Conservation (phyloP, 1,140 invertebrate genomes). For the Brachionus calyciflorus region DNA sequence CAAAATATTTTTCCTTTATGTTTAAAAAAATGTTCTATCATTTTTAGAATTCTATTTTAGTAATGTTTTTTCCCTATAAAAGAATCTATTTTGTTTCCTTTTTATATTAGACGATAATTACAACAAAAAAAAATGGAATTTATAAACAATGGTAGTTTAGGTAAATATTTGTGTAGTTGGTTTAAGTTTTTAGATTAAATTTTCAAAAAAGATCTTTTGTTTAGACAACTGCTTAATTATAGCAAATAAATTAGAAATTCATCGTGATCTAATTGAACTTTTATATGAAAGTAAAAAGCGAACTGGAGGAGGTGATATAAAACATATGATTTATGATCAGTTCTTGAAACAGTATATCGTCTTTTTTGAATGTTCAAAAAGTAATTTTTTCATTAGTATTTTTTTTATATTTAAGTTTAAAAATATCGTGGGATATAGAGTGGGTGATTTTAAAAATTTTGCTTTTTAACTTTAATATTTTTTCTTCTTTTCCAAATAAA, state of each 20-base stretch:
- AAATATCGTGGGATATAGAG: too few relatives aligned
- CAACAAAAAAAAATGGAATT: neutral
- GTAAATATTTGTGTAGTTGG: too few relatives aligned
- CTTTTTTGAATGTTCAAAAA: neutral
- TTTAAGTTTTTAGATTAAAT: too few relatives aligned
- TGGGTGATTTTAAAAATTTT: too few relatives aligned
- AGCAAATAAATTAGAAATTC: neutral
- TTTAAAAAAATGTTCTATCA: too few relatives aligned
- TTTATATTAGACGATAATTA: neutral
- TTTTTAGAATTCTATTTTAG: neutral
- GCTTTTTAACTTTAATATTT: too few relatives aligned
- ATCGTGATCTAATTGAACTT: neutral
- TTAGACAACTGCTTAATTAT: neutral
- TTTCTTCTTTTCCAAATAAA: too few relatives aligned
- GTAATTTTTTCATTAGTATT: neutral
- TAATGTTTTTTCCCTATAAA: neutral
- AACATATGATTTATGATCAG: neutral
- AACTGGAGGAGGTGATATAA: constrained; percentile 25
- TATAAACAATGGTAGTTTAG: neutral
- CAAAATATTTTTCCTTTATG: too few relatives aligned
- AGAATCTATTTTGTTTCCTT: neutral
- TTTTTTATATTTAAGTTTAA: neutral
- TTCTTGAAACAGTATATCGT: neutral
- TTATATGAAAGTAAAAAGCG: constrained; percentile 26
- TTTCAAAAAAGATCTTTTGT: neutral